These are phyloP conservation scores for Peromyscus eremicus DNA, from an alignment of 2,797 vertebrate species.

Conservation along the genomic window DNA sequence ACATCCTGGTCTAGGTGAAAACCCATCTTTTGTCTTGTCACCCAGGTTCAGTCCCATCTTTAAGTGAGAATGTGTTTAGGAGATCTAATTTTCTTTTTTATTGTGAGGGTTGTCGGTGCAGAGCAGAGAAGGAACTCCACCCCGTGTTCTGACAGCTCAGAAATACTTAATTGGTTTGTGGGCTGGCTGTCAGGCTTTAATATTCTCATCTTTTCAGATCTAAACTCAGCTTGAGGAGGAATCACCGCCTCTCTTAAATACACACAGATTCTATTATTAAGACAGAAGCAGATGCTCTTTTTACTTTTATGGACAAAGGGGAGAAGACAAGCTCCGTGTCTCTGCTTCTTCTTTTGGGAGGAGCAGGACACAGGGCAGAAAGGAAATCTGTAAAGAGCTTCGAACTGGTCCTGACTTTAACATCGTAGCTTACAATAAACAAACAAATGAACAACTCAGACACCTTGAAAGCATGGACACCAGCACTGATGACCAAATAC, in stretches of 20 bases:
- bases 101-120: constrained; percentile 17
- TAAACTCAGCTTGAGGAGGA: constrained; percentile 78
- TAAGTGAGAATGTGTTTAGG: constrained; percentile 56
- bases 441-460: neutral
- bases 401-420: neutral
- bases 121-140: constrained; percentile 68
- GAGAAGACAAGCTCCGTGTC: constrained; percentile 5
- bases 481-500: neutral
- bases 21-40: constrained; percentile 37
- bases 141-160: constrained; percentile 71
- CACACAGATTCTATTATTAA: constrained; percentile 72
- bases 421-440: neutral
- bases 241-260: constrained; percentile 68
- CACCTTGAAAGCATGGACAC: neutral
- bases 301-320: constrained; percentile 61
- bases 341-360: constrained; percentile 50
- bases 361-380: constrained; percentile 34
- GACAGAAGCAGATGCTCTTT: constrained; percentile 72
- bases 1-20: constrained; percentile 62
- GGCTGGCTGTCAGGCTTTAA: constrained; percentile 73
- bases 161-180: constrained; percentile 80
- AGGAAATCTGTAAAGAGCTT: neutral
- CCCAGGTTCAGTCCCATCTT: constrained; percentile 58
- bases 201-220: constrained; percentile 80
- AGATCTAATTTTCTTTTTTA: constrained; percentile 66